Evolutionary conservation across 37 sponge, comb jelly and placozoan species (phyloP), one percentile per base, ranked within the genome.

Genomic region (Hexactinellida sp.): DNA sequence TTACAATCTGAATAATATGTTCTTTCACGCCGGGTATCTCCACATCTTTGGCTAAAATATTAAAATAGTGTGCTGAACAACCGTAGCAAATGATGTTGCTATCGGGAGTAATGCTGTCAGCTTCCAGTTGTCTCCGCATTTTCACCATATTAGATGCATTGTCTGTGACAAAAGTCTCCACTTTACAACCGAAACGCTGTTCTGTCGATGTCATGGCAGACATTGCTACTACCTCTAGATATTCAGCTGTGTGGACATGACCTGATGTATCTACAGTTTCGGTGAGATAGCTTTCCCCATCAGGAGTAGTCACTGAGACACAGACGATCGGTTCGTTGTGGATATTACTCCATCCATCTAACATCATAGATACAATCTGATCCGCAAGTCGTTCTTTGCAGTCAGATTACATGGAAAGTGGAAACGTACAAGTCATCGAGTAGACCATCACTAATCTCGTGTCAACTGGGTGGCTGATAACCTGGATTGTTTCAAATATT

Each of bases 271-370:
- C 76, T 32, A 63, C 34, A 63, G 76, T 63, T 63, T 63, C 5
- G 76, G 76, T 63, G 13, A 63, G 21, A 63, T 63, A 63, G 76
- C 76, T 63, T 32, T 63, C 30, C 34, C 76, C 76, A 10, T 63
- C 76, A 28, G 76, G 34, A 3, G 76, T 63, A 32, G 76, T 63
- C 76, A 63, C 76, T 63, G 76, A 63, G 32, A 63, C 76, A 32
- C 76, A 63, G 34, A 63, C 76, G 76, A 63, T 28, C 34, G 76
- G 76, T 28, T 63, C 76, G 76, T 63, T 63, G 34, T 63, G 76
- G 76, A 63, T 63, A 63, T 63, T 63, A 63, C 76, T 63, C 76
- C 76, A 63, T 63, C 76, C 76, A 63, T 63, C 76, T 63, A 63
- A 63, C 76, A 63, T 32, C 76, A 63, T 63, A 28, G 76, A 28